Base-by-base conservation (phyloP, 2,888 invertebrate species). In the Agrochola lota region DNA sequence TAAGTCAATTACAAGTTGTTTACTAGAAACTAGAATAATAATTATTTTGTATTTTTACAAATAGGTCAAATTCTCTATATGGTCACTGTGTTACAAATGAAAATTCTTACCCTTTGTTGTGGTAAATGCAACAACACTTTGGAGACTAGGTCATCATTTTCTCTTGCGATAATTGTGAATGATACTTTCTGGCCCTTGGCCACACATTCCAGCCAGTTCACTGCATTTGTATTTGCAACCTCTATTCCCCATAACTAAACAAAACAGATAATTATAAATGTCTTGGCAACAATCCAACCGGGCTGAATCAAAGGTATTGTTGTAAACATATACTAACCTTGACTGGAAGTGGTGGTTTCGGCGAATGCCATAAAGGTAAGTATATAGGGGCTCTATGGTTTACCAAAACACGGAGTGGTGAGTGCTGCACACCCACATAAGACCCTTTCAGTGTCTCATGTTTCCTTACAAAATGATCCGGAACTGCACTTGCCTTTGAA, bases 181-280 rank as follows among this genome's bases (percentile, higher is more conserved):
- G 95, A 96, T 43, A 97, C 93, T 85, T 94, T 86, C 59, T 96
- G 94, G 35, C 95, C 97, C 85, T 92, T 95, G 17, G 97, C 97
- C 66, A 97, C 95, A 91, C 96, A 96, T 89, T 97, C 97, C 83
- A 97, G 90, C 97, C 97, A 97, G 87, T 95, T 97, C 7, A 97
- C 93, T 74, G 97, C 97, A 94, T 97, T 97, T 1, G 94, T 94
- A 89, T 96, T 96, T 8, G 94, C 95, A 83, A 97, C 91, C 55
- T 97, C 96, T 76, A 97, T 94, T 88, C 97, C 97, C 96, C 97
- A 97, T 69, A 97, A 79, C 97, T 97, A 81, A 92, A 92, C 86
- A 83, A 83, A 74, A 73, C 78, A 75, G 68, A 74, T 75, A 20
- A 80, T 74, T 66, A 72, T 49, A 71, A 78, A 83, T 77, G 77